Percentiles rank a stretch among this genome's conserved stretches.
These are phyloP conservation scores for Miichthys miiuy DNA, from an alignment of 2,797 vertebrate species.

Conservation along the genomic window DNA sequence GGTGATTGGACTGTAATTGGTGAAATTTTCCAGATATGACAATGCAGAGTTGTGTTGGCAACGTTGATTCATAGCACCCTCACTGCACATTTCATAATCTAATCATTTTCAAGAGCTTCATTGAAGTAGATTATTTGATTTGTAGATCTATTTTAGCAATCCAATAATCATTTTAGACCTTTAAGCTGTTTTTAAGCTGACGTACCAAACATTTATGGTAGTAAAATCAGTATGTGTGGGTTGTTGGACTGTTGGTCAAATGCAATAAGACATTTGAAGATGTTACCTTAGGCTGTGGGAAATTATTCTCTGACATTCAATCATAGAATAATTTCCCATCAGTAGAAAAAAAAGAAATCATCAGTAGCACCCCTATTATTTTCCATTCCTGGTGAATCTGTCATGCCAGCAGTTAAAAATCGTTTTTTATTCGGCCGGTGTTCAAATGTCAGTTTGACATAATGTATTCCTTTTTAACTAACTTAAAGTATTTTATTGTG, in stretches of 20 bases:
- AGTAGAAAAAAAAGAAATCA: neutral
- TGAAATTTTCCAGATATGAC: neutral
- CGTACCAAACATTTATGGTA: neutral
- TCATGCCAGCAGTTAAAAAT: slow-evolving; percentile 1
- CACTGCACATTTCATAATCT: neutral
- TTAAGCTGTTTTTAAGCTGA: neutral
- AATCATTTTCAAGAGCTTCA: slow-evolving; percentile 4
- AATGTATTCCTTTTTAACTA: neutral
- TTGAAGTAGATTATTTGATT: neutral
- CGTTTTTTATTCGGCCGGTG: neutral
- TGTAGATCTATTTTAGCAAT: neutral
- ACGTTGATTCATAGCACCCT: neutral
- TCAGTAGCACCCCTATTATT: neutral
- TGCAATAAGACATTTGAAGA: neutral
- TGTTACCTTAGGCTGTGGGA: neutral
- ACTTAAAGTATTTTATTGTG: neutral
- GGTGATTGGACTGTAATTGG: neutral
- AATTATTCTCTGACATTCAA: neutral
- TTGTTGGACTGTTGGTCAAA: neutral
- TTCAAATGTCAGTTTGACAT: slow-evolving; percentile 9
- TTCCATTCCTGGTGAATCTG: neutral
- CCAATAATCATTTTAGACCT: neutral
- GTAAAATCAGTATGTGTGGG: neutral
- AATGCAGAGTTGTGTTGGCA: neutral
- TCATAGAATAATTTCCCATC: no score